These are phyloP conservation scores for Tychaedon coryphoeus DNA, from an alignment of 2,113 vertebrate genomes.

Conservation along the genomic window DNA sequence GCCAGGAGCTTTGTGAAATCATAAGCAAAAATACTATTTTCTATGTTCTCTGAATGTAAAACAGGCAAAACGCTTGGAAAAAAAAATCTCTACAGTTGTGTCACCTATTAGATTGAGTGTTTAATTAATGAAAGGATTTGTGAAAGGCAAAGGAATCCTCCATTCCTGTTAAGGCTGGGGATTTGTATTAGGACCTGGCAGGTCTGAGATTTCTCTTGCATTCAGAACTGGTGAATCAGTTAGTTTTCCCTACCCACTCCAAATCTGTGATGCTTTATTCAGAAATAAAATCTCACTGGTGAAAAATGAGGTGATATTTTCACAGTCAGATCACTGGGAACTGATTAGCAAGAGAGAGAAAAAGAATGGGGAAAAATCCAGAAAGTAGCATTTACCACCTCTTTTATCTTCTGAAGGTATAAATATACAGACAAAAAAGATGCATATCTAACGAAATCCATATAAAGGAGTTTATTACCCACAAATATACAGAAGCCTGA, in stretches of 20 bases:
- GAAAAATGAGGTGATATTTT: neutral
- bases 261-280: neutral
- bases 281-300: neutral
- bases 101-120: neutral
- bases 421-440: neutral
- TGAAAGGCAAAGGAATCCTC: neutral
- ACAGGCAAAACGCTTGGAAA: neutral
- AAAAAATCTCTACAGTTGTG: neutral
- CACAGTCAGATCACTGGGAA: neutral
- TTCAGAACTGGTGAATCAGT: neutral
- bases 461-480: neutral
- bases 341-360: neutral
- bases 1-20: neutral
- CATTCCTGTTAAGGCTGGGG: neutral
- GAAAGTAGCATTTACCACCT: neutral
- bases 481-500: neutral
- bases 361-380: neutral
- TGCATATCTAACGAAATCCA: neutral
- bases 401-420: neutral
- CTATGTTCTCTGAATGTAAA: neutral
- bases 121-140: neutral
- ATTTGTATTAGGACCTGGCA: neutral
- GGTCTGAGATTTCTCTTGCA: neutral
- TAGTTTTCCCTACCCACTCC: neutral
- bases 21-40: neutral